Base-by-base conservation (phyloP, 2,797 vertebrate genomes). In the Danio aesculapii region DNA sequence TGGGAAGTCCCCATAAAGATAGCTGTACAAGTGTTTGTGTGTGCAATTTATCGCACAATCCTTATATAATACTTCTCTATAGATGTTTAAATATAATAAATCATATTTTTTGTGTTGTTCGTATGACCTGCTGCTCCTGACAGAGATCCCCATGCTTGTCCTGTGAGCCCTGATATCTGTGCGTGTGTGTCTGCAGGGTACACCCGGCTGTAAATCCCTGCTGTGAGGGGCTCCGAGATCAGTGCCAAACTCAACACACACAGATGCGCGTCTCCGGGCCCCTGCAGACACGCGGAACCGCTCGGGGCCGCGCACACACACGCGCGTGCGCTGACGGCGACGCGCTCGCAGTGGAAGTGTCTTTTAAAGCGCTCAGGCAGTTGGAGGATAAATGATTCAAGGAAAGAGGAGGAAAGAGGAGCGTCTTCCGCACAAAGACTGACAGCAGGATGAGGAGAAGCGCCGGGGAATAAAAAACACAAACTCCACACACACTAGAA, bases 351-450 rank as follows among this genome's bases (percentile, higher is more conserved):
- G 89, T 87, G 87, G 89, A 89, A 91, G 92, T 93, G 89, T 87
- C 93, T 92, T 93, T 93, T 92, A 91, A 94, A 94, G 93, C 92
- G 92, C 91, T 93, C 92, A 94, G 92, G 92, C 93, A 93, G 92
- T 90, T 92, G 91, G 90, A 90, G 92, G 92, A 94, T 94, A 90
- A 94, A 94, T 93, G 93, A 94, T 94, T 93, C 89, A 94, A 93
- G 87, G 90, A 88, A 89, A 89, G 88, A 90, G 90, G 92, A 94
- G 93, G 89, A 94, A 91, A 91, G 91, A 91, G 14, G 12, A 59
- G 4, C 89, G 90, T 88, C 90, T 92, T 92, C 90, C 91, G 49
- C 59, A 47, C 50, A 91, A 71, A 92, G 92, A 92, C 88, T 92
- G 91, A 93, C 91, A 93, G 90, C 90, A 91, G 88, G 89, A 92